A percentile compares a stretch with the other conserved stretches of the same genome.
These are phyloP conservation scores for Pseudocheirus occidentalis DNA, from an alignment of 2,797 vertebrate species.

Conservation along the genomic window DNA sequence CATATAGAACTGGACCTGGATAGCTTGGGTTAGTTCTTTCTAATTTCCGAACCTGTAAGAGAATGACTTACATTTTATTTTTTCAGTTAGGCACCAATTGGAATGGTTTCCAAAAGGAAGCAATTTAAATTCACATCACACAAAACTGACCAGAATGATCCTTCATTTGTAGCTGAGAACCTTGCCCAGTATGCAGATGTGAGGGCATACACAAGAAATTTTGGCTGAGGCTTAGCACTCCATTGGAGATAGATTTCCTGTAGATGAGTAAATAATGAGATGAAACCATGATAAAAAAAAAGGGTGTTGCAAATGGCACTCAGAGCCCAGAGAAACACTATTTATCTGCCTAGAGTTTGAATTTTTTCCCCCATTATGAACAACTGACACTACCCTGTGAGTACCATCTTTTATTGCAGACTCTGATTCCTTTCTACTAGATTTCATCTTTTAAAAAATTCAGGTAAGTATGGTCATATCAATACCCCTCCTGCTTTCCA, in stretches of 20 bases:
- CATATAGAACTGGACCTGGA: background rate
- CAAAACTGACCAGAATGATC: background rate
- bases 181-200: background rate
- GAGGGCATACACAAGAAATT: conserved; percentile 4
- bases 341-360: background rate
- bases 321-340: background rate
- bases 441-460: background rate
- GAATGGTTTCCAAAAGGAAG: conserved; percentile 32
- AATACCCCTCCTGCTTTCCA: too few species aligned
- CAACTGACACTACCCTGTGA: background rate
- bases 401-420: background rate
- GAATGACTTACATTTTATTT: conserved; percentile 37
- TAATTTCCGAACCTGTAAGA: conserved; percentile 33
- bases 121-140: conserved; percentile 29
- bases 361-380: background rate
- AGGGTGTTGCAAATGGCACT: background rate
- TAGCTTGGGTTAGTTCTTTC: background rate
- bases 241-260: conserved; percentile 21
- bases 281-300: background rate
- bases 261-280: background rate
- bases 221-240: background rate
- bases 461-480: background rate
- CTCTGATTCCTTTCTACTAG: background rate
- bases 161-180: background rate
- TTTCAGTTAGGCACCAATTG: conserved; percentile 21